Conservation (phyloP, 2,797 vertebrate species). For the Aplochiton taeniatus region DNA sequence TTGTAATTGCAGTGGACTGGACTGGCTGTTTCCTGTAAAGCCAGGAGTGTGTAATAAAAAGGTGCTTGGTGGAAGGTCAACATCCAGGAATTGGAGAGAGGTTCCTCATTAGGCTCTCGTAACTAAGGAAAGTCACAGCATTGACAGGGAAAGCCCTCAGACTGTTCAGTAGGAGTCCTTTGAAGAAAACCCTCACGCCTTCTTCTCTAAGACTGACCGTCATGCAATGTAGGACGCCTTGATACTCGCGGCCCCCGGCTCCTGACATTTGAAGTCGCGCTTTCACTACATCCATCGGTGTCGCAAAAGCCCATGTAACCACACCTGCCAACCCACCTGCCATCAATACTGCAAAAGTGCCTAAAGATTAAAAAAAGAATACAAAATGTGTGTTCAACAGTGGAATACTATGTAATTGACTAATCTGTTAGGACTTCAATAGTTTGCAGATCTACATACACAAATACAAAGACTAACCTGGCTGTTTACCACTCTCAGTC, state of each 20-base stretch:
- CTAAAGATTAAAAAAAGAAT: constrained; percentile 28
- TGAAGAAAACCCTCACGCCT: constrained; percentile 79
- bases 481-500: constrained; percentile 62
- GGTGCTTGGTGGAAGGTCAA: constrained; percentile 20
- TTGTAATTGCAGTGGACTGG: no score
- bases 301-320: constrained; percentile 79
- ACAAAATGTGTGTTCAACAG: not conserved
- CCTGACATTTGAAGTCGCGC: constrained; percentile 85
- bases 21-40: no score
- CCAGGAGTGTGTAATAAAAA: no score
- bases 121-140: constrained; percentile 83
- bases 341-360: constrained; percentile 68
- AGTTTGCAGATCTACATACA: not conserved
- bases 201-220: constrained; percentile 74
- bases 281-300: constrained; percentile 86
- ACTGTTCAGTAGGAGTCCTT: constrained; percentile 81
- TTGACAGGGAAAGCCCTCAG: constrained; percentile 86
- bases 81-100: constrained; percentile 35
- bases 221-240: constrained; percentile 80
- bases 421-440: not conserved
- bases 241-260: constrained; percentile 65
- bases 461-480: constrained; percentile 61
- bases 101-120: constrained; percentile 73
- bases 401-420: not conserved
- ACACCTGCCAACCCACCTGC: constrained; percentile 82